phyloP scores from a whole-genome alignment of 2,113 vertebrate species.

The Actenoides lindsayi region DNA sequence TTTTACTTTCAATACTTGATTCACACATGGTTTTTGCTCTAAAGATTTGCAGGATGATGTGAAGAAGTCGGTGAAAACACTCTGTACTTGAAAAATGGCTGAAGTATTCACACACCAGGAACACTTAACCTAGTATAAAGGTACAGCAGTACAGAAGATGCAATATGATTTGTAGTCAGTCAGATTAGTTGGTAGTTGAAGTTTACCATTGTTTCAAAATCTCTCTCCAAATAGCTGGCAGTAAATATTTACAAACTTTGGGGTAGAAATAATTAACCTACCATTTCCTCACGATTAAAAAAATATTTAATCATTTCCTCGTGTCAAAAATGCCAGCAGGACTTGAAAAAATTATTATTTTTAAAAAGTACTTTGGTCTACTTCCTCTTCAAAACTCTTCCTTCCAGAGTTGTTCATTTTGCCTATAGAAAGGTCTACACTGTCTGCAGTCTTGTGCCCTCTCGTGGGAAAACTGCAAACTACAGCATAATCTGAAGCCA shows the following conservation, averaged over 20 bases:
- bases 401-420: accelerated
- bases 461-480: neutral
- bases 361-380: neutral
- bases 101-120: neutral
- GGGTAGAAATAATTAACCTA: neutral
- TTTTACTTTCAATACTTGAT: neutral
- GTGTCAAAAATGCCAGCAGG: neutral
- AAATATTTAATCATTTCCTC: neutral
- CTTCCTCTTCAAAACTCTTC: neutral
- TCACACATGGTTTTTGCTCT: neutral
- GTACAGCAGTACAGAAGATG: neutral
- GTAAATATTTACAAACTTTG: neutral
- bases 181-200: neutral
- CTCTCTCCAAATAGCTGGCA: neutral
- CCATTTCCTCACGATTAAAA: neutral
- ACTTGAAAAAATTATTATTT: neutral
- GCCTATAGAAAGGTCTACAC: neutral
- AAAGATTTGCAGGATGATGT: neutral
- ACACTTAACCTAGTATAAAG: neutral
- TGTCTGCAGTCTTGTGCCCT: neutral
- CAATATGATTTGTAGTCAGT: neutral
- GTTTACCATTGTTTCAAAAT: neutral
- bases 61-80: neutral
- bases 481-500: neutral
- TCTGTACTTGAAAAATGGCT: neutral